Base-by-base conservation (phyloP, 2,797 vertebrate genomes). In the Pseudochaenichthys georgianus region DNA sequence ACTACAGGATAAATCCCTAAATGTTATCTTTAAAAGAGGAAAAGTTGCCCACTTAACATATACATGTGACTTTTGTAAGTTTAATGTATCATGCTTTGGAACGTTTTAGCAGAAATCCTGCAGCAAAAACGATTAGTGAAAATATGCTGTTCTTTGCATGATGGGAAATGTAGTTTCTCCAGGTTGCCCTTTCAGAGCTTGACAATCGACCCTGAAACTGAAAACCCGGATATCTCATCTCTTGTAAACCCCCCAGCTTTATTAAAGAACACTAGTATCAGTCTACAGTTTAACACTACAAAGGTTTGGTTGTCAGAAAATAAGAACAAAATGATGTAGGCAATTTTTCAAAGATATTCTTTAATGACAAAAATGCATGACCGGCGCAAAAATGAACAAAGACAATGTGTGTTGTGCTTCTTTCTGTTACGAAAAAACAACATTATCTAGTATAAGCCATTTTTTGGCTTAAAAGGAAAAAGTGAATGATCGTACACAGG, bases 291-390 rank as follows among this genome's bases (percentile, higher is more conserved):
- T 48, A 45, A 46, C 57, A 54, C 5, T 19, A 4, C 46, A 28
- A 16, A 19, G 13, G 2, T 21, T 55, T 41, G 57, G 17, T 3
- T 42, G 34, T 1, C 9, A 47, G 15, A 60, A 52, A 50, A 34
- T 2, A 43, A 34, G 60, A 64, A 28, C 54, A 41, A 28, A 0
- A 4, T 7, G 19, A 67, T 6, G 23, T 16, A 9, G 5, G 57
- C 43, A 0, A 23, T 60, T 63, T 38, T 67, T 74, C n/a, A 66
- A 65, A 47, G 57, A 65, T 13, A 76, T 61, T 77, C 10, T 87
- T 89, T 79, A 85, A 68, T 81, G 21, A 42, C 41, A 69, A 63
- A 77, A 86, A 78, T 23, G 17, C 51, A 59, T 0, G 10, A 78
- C 47, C 73, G 63, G 17, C 59, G 23, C 70, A 41, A 8, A 61